A percentile compares a stretch with the other conserved stretches of the same genome.
Evolutionary conservation across 2,888 invertebrate genomes (phyloP).

Genomic region (Perizoma flavofasciatum): DNA sequence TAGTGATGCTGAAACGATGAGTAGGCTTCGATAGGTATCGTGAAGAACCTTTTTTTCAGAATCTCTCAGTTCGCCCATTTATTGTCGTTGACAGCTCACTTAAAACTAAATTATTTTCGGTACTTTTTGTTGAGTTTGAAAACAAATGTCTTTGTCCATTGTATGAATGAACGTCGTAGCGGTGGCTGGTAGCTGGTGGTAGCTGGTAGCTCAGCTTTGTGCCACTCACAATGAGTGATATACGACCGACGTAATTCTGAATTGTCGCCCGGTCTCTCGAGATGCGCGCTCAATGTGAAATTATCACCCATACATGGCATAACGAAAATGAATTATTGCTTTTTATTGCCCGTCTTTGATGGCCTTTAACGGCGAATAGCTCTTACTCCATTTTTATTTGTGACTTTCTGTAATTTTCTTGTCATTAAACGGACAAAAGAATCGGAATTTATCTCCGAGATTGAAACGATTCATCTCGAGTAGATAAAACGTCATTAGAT

Average conservation of each 20-base stretch:
- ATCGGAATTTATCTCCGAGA: slow-evolving; percentile 43
- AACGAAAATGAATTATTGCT: slow-evolving; percentile 82
- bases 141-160: slow-evolving; percentile 79
- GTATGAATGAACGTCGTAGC: slow-evolving; percentile 68
- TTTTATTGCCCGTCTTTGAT: slow-evolving; percentile 66
- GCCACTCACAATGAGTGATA: slow-evolving; percentile 82
- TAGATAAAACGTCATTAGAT: slow-evolving; percentile 64
- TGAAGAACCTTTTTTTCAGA: slow-evolving; percentile 38
- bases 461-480: slow-evolving; percentile 51
- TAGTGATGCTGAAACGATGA: slow-evolving; percentile 66
- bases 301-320: slow-evolving; percentile 81
- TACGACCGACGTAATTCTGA: slow-evolving; percentile 79
- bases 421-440: slow-evolving; percentile 45
- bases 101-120: slow-evolving; percentile 73
- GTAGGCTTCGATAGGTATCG: slow-evolving; percentile 48
- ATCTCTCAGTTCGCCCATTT: slow-evolving; percentile 53
- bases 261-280: slow-evolving; percentile 73
- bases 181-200: slow-evolving; percentile 72
- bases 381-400: slow-evolving; percentile 52
- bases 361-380: slow-evolving; percentile 57
- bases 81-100: slow-evolving; percentile 69
- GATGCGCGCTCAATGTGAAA: slow-evolving; percentile 72
- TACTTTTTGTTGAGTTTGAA: slow-evolving; percentile 73
- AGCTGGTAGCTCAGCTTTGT: slow-evolving; percentile 76
- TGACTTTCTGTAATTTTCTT: slow-evolving; percentile 39